Conservation (phyloP, 2,888 invertebrate species). For the Megastigmus dorsalis region DNA sequence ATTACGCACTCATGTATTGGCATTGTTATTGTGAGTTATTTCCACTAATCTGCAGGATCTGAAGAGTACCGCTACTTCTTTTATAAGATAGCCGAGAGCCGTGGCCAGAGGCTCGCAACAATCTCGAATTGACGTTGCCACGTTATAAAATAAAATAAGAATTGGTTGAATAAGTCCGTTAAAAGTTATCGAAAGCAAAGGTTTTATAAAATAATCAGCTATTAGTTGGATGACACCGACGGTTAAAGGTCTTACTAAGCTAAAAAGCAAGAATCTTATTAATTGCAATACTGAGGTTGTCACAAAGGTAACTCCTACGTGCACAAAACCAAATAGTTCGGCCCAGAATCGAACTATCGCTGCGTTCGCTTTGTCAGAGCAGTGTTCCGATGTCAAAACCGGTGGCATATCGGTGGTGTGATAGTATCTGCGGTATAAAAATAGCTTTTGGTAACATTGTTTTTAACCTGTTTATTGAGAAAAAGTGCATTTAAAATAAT, state of each 20-base stretch:
- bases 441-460: neutral
- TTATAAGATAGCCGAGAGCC: conserved; percentile 76
- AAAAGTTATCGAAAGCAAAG: conserved; percentile 79
- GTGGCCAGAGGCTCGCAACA: conserved; percentile 80
- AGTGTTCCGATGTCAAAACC: conserved; percentile 76
- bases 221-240: conserved; percentile 79
- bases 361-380: conserved; percentile 78
- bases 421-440: conserved; percentile 74
- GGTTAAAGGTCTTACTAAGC: conserved; percentile 78
- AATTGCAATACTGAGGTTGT: conserved; percentile 79
- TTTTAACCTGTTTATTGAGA: neutral
- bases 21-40: conserved; percentile 62
- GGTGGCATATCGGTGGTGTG: conserved; percentile 81
- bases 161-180: conserved; percentile 82
- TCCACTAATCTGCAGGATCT: conserved; percentile 76
- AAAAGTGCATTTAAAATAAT: neutral
- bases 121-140: conserved; percentile 79
- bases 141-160: conserved; percentile 80
- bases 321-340: conserved; percentile 80
- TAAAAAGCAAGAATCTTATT: conserved; percentile 78
- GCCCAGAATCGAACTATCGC: conserved; percentile 81
- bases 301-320: conserved; percentile 79
- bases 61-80: conserved; percentile 74
- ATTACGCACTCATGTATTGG: conserved; percentile 29
- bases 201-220: conserved; percentile 83